Base-by-base conservation (phyloP, 2,888 invertebrate genomes). In the Hartigia nigra region DNA sequence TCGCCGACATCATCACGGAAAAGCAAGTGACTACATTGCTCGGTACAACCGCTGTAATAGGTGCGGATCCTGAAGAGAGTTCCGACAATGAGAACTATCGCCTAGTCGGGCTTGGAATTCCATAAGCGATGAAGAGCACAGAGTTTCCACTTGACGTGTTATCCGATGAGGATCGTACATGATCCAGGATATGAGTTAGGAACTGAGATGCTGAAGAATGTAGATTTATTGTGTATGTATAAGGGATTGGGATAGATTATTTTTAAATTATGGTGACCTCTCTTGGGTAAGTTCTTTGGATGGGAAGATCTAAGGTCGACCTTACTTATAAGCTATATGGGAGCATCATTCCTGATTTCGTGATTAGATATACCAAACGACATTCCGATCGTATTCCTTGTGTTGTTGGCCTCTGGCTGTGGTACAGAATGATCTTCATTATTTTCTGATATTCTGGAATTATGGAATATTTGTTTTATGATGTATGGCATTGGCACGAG, bases 1-100 rank as follows among this genome's bases (percentile, higher is more conserved):
- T 86, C 84, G 78, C 55, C 80, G 77, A 79, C 81, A 81, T 76
- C 80, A 77, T 82, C 83, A 81, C 82, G 82, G 84, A 84, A 84
- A 85, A 85, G 82, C 82, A 81, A 84, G 80, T 83, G 79, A 81
- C 81, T 81, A 78, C 79, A 74, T 55, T 55, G 55, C 55, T 55
- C 55, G 55, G 23, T 55, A 55, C 55, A 23, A 55, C 55, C 55
- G 55, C 55, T 55, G 55, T 55, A 55, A 55, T 55, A 55, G 55
- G 55, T 55, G 55, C 55, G 55, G 55, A 55, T 55, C 55, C 55
- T 55, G 55, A 55, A 55, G 55, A 55, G 55, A 55, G 55, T 55
- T 55, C 55, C 23, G 55, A 55, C 55, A 55, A 55, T 55, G 55
- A 55, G 55, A 55, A 55, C 55, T 55, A 55, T 55, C 55, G 55